Conservation (phyloP, 2,113 vertebrate species). For the Vulpes lagopus region DNA sequence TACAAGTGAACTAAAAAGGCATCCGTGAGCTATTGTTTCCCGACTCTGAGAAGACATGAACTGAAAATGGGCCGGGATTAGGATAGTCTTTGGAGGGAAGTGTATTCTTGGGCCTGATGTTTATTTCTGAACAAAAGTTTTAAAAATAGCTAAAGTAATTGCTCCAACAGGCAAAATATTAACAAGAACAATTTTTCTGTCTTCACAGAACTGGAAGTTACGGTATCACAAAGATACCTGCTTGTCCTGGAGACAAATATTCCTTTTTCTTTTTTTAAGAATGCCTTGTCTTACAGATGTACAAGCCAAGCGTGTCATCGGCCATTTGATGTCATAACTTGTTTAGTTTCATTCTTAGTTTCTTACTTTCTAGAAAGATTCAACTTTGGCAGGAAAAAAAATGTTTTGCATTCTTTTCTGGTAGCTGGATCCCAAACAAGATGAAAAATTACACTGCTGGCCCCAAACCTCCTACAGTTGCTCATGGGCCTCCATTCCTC, state of each 20-base stretch:
- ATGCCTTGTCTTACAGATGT: not conserved
- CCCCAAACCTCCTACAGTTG: not conserved
- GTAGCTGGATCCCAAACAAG: not conserved
- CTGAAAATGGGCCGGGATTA: not conserved
- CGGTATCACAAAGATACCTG: not conserved
- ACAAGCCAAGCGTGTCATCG: not conserved
- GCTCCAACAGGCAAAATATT: not conserved
- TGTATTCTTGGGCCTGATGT: not conserved
- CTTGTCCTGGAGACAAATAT: not conserved
- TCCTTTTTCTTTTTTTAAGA: not conserved
- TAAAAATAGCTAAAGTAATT: not conserved
- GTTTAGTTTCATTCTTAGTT: not conserved
- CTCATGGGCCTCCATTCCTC: not conserved
- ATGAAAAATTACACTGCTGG: not conserved
- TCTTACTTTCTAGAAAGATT: slow-evolving; percentile 37
- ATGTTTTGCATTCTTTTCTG: not conserved
- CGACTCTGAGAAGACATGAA: not conserved
- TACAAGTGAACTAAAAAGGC: not conserved
- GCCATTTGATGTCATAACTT: not conserved
- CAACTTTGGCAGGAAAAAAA: not conserved
- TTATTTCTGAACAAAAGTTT: slow-evolving; percentile 30
- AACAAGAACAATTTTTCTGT: not conserved
- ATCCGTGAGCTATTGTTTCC: not conserved
- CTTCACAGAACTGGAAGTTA: slow-evolving; percentile 20
- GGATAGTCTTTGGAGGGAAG: not conserved